A percentile compares a stretch with the other conserved stretches of the same genome.
phyloP scores from a whole-genome alignment of 1,140 invertebrate species.

The Muscidifurax raptorellus region DNA sequence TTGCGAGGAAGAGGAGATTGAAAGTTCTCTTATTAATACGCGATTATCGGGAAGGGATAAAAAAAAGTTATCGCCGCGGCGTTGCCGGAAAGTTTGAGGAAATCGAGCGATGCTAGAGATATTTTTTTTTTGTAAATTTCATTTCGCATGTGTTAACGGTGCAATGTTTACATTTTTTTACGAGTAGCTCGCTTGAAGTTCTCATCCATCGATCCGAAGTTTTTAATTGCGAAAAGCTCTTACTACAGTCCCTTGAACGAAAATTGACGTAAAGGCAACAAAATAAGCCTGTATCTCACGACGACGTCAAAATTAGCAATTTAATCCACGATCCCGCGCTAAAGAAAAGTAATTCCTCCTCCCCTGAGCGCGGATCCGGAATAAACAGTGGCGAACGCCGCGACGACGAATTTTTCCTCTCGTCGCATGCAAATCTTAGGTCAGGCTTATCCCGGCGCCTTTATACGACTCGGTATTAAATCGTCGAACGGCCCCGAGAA shows the following conservation, averaged over 20 bases:
- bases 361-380: too few species aligned
- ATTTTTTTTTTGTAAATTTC: background rate
- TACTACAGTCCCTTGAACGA: too few species aligned
- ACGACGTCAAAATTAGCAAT: background rate
- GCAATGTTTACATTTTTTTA: too few species aligned
- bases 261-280: too few species aligned
- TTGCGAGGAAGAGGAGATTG: background rate
- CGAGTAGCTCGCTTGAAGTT: too few species aligned
- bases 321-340: background rate
- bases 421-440: constrained; percentile 45
- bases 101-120: background rate
- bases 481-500: constrained; percentile 43
- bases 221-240: too few species aligned
- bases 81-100: background rate
- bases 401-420: constrained; percentile 17
- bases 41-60: constrained; percentile 13
- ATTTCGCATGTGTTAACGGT: background rate
- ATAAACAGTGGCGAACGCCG: background rate
- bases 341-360: too few species aligned
- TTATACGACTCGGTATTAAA: constrained; percentile 51
- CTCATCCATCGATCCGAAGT: too few species aligned
- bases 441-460: constrained; percentile 32
- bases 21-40: constrained; percentile 27
- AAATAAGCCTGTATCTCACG: background rate
- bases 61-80: background rate